These are phyloP conservation scores for Aleiodes leptofemur DNA, from an alignment of 2,888 invertebrate species.

Conservation along the genomic window DNA sequence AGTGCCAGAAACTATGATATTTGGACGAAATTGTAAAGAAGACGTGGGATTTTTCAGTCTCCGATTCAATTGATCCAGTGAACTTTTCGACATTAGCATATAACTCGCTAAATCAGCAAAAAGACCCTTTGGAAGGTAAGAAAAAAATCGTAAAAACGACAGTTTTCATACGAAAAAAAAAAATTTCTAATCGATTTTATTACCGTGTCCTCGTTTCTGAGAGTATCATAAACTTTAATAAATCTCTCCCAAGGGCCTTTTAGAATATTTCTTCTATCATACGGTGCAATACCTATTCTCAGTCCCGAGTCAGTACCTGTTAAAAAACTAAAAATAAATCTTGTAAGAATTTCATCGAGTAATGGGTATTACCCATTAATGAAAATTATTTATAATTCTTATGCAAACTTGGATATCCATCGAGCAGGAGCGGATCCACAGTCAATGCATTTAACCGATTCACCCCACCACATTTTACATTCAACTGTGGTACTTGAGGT, in stretches of 20 bases:
- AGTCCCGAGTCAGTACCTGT: conserved; percentile 62
- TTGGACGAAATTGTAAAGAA: conserved; percentile 78
- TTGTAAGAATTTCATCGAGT: not conserved
- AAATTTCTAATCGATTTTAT: conserved; percentile 21
- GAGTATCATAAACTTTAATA: conserved; percentile 60
- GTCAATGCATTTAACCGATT: conserved; percentile 77
- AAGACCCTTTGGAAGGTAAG: conserved; percentile 70
- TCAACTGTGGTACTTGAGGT: conserved; percentile 46
- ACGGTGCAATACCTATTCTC: conserved; percentile 61
- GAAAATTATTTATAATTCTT: conserved; percentile 51
- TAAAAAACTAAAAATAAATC: conserved; percentile 59
- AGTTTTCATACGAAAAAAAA: not conserved
- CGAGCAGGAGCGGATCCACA: conserved; percentile 80
- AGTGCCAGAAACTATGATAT: conserved; percentile 77
- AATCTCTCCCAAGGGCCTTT: conserved; percentile 61
- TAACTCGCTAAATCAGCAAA: conserved; percentile 78
- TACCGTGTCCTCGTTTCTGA: conserved; percentile 67
- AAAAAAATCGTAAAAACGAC: not conserved
- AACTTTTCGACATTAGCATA: conserved; percentile 77
- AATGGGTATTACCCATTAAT: conserved; percentile 21
- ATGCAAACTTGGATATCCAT: conserved; percentile 78
- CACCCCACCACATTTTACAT: conserved; percentile 71
- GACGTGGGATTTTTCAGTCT: conserved; percentile 74
- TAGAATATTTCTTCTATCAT: conserved; percentile 52
- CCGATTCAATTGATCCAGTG: conserved; percentile 77